Evolutionary conservation across 2,113 vertebrate genomes (phyloP), one percentile per base, ranked within the genome.

Genomic region (Cyprinodon tularosa): DNA sequence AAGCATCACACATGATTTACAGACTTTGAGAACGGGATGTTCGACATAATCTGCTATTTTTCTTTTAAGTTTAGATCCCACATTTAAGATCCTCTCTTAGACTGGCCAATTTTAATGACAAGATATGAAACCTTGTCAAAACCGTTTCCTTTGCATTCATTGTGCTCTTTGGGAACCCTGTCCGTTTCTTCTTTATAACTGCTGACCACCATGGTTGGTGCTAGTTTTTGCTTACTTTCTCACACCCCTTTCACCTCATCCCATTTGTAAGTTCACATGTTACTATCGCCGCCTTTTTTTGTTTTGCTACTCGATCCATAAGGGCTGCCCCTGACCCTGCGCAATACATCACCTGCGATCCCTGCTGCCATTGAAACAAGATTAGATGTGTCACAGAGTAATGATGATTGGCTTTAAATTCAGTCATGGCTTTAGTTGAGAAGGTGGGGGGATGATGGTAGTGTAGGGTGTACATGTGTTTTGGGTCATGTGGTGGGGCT

Each of bases 331-430:
- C 73, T 68, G 77, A 90, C 84, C 83, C 29, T 53, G 39, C 45
- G 72, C 84, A 85, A 92, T 94, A 88, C 87, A 88, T 87, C 89
- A 90, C 72, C 12, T 60, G 78, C 89, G 90, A 89, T 87, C 88
- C 78, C 78, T 1, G 67, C 89, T 85, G 85, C 83, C 77, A 72
- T 79, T 68, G 82, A 85, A 92, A 93, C 88, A 71, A 73, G 74
- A 83, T 93, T 92, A 92, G 80, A 87, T 48, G 83, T 92, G 89
- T 89, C 91, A 86, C 81, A 90, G 88, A 92, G 74, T 91, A 87
- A 90, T 92, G 90, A 93, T 90, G 81, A 92, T 92, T 84, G 77
- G 82, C 74, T 78, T 81, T 66, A 88, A 90, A 88, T 90, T 74
- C 81, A 83, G 81, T 87, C 73, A 66, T 45, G 72, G 73, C 50